Conservation (phyloP, 92 coral and sea anemone genomes). For the Zoanthus sansibaricus region DNA sequence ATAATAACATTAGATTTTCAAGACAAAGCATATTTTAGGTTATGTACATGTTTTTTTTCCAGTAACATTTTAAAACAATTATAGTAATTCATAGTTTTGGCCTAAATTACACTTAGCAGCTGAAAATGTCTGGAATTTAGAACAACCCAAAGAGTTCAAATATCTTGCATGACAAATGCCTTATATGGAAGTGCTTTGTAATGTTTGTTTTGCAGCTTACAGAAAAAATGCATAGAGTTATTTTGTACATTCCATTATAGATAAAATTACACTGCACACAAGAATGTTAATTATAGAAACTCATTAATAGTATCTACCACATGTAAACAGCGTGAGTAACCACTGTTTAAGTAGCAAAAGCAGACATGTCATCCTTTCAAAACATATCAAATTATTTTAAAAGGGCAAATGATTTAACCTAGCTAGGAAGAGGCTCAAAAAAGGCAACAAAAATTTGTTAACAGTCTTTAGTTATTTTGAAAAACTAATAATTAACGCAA, state of each 20-base stretch:
- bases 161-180: conserved; percentile 29
- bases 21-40: too few relatives aligned
- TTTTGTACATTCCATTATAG: background rate
- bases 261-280: background rate
- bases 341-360: too few relatives aligned
- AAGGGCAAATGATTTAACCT: too few relatives aligned
- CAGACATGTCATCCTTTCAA: too few relatives aligned
- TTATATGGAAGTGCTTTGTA: conserved; percentile 20
- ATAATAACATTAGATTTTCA: too few relatives aligned
- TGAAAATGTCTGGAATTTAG: conserved; percentile 23
- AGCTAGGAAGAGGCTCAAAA: too few relatives aligned
- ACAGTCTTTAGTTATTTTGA: too few relatives aligned
- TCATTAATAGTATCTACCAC: background rate
- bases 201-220: conserved; percentile 16
- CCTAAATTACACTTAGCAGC: background rate
- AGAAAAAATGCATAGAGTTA: background rate
- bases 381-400: too few relatives aligned
- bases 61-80: background rate
- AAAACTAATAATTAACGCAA: too few relatives aligned
- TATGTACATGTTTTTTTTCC: background rate
- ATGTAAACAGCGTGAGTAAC: background rate
- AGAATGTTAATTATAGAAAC: conserved; percentile 1
- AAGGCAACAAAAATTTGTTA: too few relatives aligned
- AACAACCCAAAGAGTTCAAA: conserved; percentile 23
- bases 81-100: background rate